Evolutionary conservation across 2,113 vertebrate species (phyloP), one percentile per base, ranked within the genome.

Genomic region (Gymnogyps californianus): DNA sequence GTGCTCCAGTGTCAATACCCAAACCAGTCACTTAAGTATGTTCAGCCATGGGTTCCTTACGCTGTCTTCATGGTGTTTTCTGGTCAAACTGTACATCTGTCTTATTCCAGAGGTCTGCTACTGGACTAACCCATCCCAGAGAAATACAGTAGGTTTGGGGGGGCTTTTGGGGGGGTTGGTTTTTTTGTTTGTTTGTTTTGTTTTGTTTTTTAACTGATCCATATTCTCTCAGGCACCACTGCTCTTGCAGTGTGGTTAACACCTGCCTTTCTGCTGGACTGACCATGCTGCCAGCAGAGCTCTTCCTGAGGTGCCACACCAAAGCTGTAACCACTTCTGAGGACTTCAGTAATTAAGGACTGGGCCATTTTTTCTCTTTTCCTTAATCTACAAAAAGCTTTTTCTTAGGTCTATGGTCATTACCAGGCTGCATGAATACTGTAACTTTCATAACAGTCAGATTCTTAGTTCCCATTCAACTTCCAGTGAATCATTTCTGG

Each of bases 121-220:
- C 31, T 57, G 34, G 71, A 79, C 10, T 83, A 66, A 57, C 31
- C 5, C 11, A 7, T 40, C 28, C 40, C 46, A 61, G 55, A 58
- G 61, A 87, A n/a, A 5, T 51, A 66, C 21, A 82, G 34, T 7
- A 42, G 18, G 3, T 51, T 12, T 66, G 38, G 51, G 22, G 3
- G 46, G 52, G 15, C 38, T 16, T 72, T 36, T 32, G 3, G 10
- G 15, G 10, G 17, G 3, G 3, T 1, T 20, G 4, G 1, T 13
- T 16, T 59, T 62, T 13, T 42, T 75, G 67, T 46, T 59, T 32
- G 9, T 22, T 11, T 46, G 20, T 38, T 38, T 38, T 38, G 21
- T 13, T 15, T 36, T 25, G 38, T 38, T 38, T 38, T 16, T 61
- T 24, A 57, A 40, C 4, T 25, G 25, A 71, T 69, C 32, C 31